These are phyloP conservation scores for Nannoperca obscura DNA, from an alignment of 2,797 vertebrate species.

Conservation along the genomic window DNA sequence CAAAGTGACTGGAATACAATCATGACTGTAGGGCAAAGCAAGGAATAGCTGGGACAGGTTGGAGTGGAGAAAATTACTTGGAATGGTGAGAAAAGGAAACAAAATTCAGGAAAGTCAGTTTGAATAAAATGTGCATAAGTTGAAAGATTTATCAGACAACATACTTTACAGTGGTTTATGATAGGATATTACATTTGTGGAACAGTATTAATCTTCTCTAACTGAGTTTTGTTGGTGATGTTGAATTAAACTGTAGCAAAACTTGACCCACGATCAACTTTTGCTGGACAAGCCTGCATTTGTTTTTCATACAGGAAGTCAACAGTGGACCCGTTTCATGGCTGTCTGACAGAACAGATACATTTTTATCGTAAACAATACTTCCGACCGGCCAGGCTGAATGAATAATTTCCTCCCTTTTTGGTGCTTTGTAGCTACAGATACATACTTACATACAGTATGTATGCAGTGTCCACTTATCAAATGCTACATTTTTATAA, in stretches of 20 bases:
- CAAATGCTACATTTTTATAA: background rate
- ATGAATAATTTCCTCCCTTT: background rate
- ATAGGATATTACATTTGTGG: background rate
- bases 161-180: background rate
- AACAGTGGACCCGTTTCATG: no score
- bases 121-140: background rate
- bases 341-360: background rate
- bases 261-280: background rate
- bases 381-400: background rate
- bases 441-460: background rate
- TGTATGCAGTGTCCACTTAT: slow-evolving; percentile 13
- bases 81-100: slow-evolving; percentile 21
- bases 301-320: background rate
- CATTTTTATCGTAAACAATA: background rate
- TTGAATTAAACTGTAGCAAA: background rate
- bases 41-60: slow-evolving; percentile 21
- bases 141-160: slow-evolving; percentile 4
- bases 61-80: slow-evolving; percentile 40
- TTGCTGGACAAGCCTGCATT: background rate
- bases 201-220: background rate
- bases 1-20: slow-evolving; percentile 46
- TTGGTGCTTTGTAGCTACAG: background rate
- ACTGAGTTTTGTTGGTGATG: background rate
- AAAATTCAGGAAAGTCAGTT: background rate
- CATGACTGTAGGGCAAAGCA: slow-evolving; percentile 35